phyloP scores from a whole-genome alignment of 2,888 invertebrate genomes.

The Drosophila monieri region DNA sequence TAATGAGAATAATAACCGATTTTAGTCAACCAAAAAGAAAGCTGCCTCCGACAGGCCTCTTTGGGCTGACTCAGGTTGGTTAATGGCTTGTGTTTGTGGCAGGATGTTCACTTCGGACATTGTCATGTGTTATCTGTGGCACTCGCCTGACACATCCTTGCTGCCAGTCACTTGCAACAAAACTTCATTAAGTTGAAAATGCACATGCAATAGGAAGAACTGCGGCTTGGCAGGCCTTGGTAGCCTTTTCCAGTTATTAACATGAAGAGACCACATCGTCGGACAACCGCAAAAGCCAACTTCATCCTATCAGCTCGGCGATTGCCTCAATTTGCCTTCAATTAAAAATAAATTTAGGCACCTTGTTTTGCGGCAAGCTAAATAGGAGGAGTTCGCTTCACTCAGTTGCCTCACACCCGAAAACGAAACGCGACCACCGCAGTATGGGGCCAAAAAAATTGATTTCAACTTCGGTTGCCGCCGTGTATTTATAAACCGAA shows the following conservation, averaged over 20 bases:
- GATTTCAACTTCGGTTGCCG: constrained; percentile 50
- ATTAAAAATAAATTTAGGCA: constrained; percentile 58
- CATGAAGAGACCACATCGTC: constrained; percentile 18
- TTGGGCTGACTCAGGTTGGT: constrained; percentile 19
- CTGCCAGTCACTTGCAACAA: constrained; percentile 42
- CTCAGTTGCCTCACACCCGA: neutral
- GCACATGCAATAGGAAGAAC: constrained; percentile 14
- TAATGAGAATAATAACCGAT: constrained; percentile 51
- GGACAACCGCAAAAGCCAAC: constrained; percentile 22
- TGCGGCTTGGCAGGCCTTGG: neutral
- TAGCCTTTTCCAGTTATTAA: constrained; percentile 35
- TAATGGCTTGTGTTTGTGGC: constrained; percentile 34
- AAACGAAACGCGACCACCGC: constrained; percentile 46
- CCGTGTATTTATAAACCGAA: constrained; percentile 32
- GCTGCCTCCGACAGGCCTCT: constrained; percentile 15
- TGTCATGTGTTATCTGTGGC: constrained; percentile 10
- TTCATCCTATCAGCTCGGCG: neutral
- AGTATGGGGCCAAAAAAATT: constrained; percentile 74
- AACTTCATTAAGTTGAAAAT: constrained; percentile 52
- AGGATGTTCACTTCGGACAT: constrained; percentile 9
- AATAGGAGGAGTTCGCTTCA: constrained; percentile 2
- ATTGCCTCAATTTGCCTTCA: constrained; percentile 56
- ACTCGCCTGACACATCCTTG: constrained; percentile 33
- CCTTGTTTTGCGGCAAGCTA: constrained; percentile 30
- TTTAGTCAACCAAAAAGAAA: constrained; percentile 47